phyloP scores from a whole-genome alignment of 2,888 invertebrate species.

The Tachina fera region DNA sequence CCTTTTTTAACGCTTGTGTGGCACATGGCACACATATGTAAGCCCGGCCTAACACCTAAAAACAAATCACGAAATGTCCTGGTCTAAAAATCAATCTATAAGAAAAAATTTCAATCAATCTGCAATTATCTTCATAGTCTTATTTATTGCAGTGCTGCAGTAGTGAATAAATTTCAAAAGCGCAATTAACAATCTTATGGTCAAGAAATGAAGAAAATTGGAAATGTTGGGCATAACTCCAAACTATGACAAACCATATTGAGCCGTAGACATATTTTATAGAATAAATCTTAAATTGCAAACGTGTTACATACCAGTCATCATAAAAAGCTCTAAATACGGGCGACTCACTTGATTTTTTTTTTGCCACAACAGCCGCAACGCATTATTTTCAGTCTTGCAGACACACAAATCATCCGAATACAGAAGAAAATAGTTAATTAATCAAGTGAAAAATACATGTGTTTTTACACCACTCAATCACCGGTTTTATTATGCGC shows the following conservation, averaged over 20 bases:
- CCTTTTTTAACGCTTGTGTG: no score
- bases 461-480: conserved; percentile 67
- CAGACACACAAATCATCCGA: conserved; percentile 39
- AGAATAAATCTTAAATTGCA: not conserved
- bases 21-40: no score
- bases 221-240: conserved; percentile 8
- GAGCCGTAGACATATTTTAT: not conserved
- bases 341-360: conserved; percentile 26
- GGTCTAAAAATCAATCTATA: no score
- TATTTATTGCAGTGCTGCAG: not conserved
- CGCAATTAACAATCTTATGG: conserved; percentile 3
- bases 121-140: not conserved
- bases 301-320: not conserved
- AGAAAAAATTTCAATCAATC: not conserved
- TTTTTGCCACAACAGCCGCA: not conserved
- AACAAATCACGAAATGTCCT: no score
- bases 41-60: no score
- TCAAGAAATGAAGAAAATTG: not conserved
- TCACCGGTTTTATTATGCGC: conserved; percentile 44
- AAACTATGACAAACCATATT: conserved; percentile 1
- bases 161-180: not conserved
- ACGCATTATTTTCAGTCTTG: not conserved
- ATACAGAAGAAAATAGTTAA: conserved; percentile 60
- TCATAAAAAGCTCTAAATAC: conserved; percentile 58
- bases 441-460: conserved; percentile 65